Conservation (phyloP, 2,113 vertebrate genomes). For the Nibea albiflora region DNA sequence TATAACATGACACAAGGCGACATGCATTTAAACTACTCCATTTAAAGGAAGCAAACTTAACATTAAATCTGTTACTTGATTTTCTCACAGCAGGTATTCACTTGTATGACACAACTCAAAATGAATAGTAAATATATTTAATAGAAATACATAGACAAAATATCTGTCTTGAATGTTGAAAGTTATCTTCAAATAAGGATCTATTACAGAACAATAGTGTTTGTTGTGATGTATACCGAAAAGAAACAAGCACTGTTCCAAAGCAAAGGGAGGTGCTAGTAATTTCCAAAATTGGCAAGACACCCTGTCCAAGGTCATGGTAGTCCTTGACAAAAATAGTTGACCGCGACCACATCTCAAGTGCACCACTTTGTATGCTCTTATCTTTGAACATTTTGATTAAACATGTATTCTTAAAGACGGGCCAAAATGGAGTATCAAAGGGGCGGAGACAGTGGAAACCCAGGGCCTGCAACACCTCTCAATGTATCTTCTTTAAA, state of each 20-base stretch:
- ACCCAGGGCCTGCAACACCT: slow-evolving; percentile 44
- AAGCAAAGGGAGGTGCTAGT: slow-evolving; percentile 75
- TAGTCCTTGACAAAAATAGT: slow-evolving; percentile 94
- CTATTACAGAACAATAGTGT: neutral
- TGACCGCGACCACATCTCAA: slow-evolving; percentile 83
- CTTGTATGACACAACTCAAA: neutral
- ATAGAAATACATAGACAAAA: slow-evolving; percentile 27
- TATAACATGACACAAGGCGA: neutral
- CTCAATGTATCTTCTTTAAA: slow-evolving; percentile 17
- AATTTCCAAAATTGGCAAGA: slow-evolving; percentile 94
- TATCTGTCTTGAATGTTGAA: slow-evolving; percentile 7
- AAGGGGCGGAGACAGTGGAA: slow-evolving; percentile 63
- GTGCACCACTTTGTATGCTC: slow-evolving; percentile 91
- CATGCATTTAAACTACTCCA: neutral
- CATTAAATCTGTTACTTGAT: neutral
- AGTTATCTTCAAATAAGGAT: neutral
- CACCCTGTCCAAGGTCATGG: slow-evolving; percentile 90
- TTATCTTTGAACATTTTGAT: slow-evolving; percentile 92
- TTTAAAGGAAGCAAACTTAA: neutral
- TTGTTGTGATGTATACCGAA: neutral
- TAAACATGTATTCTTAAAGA: slow-evolving; percentile 89
- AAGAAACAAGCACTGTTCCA: neutral
- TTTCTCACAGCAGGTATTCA: neutral
- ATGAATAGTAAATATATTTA: slow-evolving; percentile 34
- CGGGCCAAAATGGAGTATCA: slow-evolving; percentile 86